A percentile compares a stretch with the other conserved stretches of the same genome.
phyloP scores from a whole-genome alignment of 2,113 vertebrate species.

The Dendrocopos noguchii region DNA sequence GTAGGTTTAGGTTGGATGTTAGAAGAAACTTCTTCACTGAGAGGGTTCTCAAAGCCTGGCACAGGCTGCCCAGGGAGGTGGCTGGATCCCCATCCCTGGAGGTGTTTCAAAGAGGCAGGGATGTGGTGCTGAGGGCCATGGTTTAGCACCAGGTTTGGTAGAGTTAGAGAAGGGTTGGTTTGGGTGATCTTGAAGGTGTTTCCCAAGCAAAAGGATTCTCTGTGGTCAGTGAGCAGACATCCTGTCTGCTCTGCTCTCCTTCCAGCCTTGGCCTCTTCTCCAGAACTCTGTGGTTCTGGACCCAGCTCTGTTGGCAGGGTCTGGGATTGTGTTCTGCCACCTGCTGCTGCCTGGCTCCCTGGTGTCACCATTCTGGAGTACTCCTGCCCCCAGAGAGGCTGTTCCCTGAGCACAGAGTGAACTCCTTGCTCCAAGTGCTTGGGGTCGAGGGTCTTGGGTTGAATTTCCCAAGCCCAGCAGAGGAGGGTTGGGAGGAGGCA shows the following conservation, averaged over 20 bases:
- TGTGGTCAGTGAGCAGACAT: neutral
- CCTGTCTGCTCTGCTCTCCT: neutral
- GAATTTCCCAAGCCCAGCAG: neutral
- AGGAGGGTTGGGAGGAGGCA: neutral
- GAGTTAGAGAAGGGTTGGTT: too few species aligned
- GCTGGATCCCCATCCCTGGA: too few species aligned
- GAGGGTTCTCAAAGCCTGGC: too few species aligned
- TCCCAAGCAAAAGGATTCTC: too few species aligned
- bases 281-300: neutral
- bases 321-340: neutral
- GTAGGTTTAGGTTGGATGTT: too few species aligned
- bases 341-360: neutral
- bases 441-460: neutral
- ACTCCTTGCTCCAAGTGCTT: neutral
- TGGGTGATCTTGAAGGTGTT: too few species aligned
- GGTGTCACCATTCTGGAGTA: neutral
- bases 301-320: neutral
- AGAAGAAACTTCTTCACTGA: too few species aligned
- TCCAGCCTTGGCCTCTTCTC: fast-evolving
- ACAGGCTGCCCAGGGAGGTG: too few species aligned
- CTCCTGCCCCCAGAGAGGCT: neutral
- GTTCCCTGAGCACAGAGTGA: neutral
- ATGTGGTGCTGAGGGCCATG: too few species aligned
- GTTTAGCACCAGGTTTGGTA: too few species aligned
- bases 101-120: too few species aligned